Evolutionary conservation across 2,113 vertebrate genomes (phyloP), one percentile per base, ranked within the genome.

Genomic region (Boulengeromyrus knoepffleri): DNA sequence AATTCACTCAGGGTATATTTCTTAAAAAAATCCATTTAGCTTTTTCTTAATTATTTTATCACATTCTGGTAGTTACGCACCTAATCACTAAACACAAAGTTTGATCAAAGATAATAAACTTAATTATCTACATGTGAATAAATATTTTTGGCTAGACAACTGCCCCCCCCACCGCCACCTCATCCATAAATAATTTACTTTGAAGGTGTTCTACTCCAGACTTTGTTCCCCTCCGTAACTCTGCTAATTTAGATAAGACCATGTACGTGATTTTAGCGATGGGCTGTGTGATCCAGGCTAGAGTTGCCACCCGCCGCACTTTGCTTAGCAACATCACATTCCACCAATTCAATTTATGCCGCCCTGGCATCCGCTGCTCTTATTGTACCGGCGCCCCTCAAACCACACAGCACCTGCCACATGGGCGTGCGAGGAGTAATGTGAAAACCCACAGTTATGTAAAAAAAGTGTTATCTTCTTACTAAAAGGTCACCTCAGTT

Each of bases 391-490:
- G 45, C 39, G 70, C 77, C 31, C 62, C 80, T 77, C 52, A 90
- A 42, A 53, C 56, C 70, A 88, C 70, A 45, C 85, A 13, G 7
- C 85, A 31, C 58, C 47, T 58, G 36, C 90, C 42, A 47, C 19
- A 49, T 45, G 80, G 50, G 17, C n/a, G 8, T 24, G 70, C 21
- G 27, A 45, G 45, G 39, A 24, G 45, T 46, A 24, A 87, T 83
- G 50, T 88, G 70, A 58, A 42, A 47, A 84, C 24, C 87, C n/a
- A 77, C 70, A 19, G 47, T 83, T 83, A 47, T 46, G 49, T 56
- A 88, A 90, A 52, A 85, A 36, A 85, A 85, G 46, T 70, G 56
- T 70, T 50, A 87, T 49, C 47, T 45, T 62, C 42, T 66, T 70
- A 86, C 15, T 70, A 62, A n/a, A 87, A 87, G 56, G 47, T 74